Conservation (phyloP, 2,113 vertebrate species). For the Prochilodus magdalenae region DNA sequence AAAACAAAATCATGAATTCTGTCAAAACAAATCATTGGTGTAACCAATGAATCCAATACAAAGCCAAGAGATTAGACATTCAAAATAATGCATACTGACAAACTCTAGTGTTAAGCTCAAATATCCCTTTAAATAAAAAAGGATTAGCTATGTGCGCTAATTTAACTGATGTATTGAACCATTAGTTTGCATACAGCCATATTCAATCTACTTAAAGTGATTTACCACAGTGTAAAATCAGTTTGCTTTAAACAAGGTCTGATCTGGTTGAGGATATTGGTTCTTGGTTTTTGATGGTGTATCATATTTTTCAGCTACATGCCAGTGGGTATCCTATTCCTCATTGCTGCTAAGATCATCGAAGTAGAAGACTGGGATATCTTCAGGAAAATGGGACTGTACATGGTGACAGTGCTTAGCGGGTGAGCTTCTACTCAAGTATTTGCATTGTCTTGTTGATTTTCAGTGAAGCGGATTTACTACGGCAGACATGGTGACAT, state of each 20-base stretch:
- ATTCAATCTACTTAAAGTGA: too few relatives aligned
- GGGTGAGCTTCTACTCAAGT: slow-evolving; percentile 82
- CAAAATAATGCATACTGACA: too few relatives aligned
- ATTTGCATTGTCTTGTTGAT: slow-evolving; percentile 51
- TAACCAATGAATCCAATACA: too few relatives aligned
- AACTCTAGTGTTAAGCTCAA: too few relatives aligned
- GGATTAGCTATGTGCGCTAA: too few relatives aligned
- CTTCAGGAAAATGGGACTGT: slow-evolving; percentile 95
- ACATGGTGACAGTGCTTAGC: slow-evolving; percentile 96
- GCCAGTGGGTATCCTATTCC: slow-evolving; percentile 94
- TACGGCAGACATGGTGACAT: slow-evolving; percentile 60
- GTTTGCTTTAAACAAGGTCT: not conserved
- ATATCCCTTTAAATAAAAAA: too few relatives aligned
- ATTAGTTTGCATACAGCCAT: too few relatives aligned
- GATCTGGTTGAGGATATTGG: not conserved
- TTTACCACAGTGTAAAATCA: too few relatives aligned
- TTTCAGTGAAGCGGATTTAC: slow-evolving; percentile 65
- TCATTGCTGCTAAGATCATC: slow-evolving; percentile 96
- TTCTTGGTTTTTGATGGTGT: not conserved
- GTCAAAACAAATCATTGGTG: too few relatives aligned
- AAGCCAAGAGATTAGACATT: too few relatives aligned
- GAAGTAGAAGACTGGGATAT: slow-evolving; percentile 99
- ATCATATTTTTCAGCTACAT: slow-evolving; percentile 86
- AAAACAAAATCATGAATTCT: too few relatives aligned
- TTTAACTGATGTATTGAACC: too few relatives aligned